Conservation (phyloP, 2,113 vertebrate genomes). For the Solea solea region DNA sequence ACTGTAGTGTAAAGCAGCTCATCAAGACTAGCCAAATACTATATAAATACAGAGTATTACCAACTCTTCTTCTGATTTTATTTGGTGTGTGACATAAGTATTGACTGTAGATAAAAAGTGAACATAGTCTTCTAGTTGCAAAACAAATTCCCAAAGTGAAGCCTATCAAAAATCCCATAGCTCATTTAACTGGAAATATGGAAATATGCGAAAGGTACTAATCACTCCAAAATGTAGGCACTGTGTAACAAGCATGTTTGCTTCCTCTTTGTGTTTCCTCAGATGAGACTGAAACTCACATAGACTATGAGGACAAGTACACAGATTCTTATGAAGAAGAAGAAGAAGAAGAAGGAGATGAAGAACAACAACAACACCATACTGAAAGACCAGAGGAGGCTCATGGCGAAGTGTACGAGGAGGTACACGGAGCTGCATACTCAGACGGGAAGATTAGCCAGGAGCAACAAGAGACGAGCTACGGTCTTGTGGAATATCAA, state of each 20-base stretch:
- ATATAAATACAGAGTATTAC: too few species aligned
- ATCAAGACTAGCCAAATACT: too few species aligned
- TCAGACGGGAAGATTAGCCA: slow-evolving; percentile 43
- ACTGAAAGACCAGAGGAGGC: slow-evolving; percentile 55
- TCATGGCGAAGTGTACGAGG: slow-evolving; percentile 44
- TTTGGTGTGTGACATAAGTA: too few species aligned
- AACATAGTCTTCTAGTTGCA: too few species aligned
- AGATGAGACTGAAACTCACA: slow-evolving; percentile 86
- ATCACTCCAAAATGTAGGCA: too few species aligned
- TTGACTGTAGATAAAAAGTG: too few species aligned
- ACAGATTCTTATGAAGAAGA: slow-evolving; percentile 79
- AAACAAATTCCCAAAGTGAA: too few species aligned
- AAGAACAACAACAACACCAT: slow-evolving; percentile 56
- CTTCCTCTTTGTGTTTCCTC: slow-evolving; percentile 37
- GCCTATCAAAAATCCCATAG: too few species aligned
- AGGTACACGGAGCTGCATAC: slow-evolving; percentile 29
- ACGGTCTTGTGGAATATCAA: slow-evolving; percentile 43
- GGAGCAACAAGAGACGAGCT: slow-evolving; percentile 60
- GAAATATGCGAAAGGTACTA: too few species aligned
- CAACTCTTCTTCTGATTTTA: too few species aligned
- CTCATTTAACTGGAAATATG: too few species aligned
- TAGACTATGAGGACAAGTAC: slow-evolving; percentile 95
- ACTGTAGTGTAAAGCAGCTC: too few species aligned
- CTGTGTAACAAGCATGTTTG: not conserved
- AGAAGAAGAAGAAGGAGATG: slow-evolving; percentile 41